These are phyloP conservation scores for Echinops telfairi DNA, from an alignment of 2,113 vertebrate genomes.

Conservation along the genomic window DNA sequence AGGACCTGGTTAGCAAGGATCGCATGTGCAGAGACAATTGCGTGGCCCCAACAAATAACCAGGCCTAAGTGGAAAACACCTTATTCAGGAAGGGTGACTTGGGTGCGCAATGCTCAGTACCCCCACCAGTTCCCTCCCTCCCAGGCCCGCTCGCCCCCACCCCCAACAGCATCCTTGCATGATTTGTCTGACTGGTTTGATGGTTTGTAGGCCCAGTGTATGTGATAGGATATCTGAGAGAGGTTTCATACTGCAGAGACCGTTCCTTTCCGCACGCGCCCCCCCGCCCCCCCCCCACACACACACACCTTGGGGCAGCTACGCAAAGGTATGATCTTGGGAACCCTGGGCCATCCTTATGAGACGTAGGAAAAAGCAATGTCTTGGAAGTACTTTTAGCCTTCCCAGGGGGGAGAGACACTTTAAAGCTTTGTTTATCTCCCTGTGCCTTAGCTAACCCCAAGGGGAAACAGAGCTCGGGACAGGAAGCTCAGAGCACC, in stretches of 20 bases:
- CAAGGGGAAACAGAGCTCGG: constrained; percentile 68
- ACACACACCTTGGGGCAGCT: background rate
- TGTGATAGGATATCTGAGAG: background rate
- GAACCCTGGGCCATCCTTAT: background rate
- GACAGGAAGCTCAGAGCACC: constrained; percentile 78
- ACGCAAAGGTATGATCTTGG: background rate
- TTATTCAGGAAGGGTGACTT: constrained; percentile 67
- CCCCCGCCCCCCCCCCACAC: background rate
- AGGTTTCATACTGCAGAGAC: background rate
- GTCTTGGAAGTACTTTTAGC: constrained; percentile 5
- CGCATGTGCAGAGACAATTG: constrained; percentile 64
- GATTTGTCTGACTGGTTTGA: constrained; percentile 18
- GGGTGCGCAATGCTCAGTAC: constrained; percentile 1
- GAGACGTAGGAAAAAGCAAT: background rate
- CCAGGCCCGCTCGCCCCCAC: no score
- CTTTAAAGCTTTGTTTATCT: constrained; percentile 77
- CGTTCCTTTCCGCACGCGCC: background rate
- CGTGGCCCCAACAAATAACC: constrained; percentile 66
- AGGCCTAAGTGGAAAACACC: constrained; percentile 73
- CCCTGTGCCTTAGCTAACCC: constrained; percentile 35
- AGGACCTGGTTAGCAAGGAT: constrained; percentile 62
- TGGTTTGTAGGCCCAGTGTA: background rate
- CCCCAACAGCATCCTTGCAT: background rate
- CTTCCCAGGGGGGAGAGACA: background rate
- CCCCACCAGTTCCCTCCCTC: background rate